Evolutionary conservation across 2,888 invertebrate genomes (phyloP).

Genomic region (Diarsia rubi): DNA sequence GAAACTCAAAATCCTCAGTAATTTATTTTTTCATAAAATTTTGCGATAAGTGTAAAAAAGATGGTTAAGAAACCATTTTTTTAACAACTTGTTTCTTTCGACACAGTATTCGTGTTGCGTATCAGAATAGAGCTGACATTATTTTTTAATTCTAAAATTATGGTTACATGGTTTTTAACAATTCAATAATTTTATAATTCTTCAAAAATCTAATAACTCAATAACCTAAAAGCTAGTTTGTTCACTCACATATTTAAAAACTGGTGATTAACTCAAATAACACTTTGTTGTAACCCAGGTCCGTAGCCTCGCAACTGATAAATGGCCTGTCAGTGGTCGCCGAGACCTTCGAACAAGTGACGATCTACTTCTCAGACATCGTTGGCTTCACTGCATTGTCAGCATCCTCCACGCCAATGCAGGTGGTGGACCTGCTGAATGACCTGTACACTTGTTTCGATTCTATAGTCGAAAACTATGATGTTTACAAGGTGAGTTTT

Average conservation of each 20-base stretch:
- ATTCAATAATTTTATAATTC: background rate
- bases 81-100: too few relatives aligned
- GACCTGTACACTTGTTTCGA: conserved; percentile 99
- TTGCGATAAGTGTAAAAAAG: too few relatives aligned
- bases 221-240: background rate
- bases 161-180: background rate
- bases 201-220: background rate
- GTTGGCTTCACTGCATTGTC: conserved; percentile 97
- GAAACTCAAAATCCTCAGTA: background rate
- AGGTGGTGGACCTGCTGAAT: conserved; percentile 98
- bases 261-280: background rate
- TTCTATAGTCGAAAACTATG: conserved; percentile 98
- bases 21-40: too few relatives aligned
- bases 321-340: conserved; percentile 97
- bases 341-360: conserved; percentile 97
- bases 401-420: conserved; percentile 97
- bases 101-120: background rate
- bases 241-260: background rate
- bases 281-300: conserved; percentile 82
- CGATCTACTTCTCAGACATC: conserved; percentile 98
- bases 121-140: background rate
- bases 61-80: too few relatives aligned
- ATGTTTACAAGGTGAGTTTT: conserved; percentile 97
- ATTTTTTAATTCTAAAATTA: background rate
- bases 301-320: conserved; percentile 97